Conservation (phyloP, 2,888 invertebrate genomes). For the Lamproptera curius region DNA sequence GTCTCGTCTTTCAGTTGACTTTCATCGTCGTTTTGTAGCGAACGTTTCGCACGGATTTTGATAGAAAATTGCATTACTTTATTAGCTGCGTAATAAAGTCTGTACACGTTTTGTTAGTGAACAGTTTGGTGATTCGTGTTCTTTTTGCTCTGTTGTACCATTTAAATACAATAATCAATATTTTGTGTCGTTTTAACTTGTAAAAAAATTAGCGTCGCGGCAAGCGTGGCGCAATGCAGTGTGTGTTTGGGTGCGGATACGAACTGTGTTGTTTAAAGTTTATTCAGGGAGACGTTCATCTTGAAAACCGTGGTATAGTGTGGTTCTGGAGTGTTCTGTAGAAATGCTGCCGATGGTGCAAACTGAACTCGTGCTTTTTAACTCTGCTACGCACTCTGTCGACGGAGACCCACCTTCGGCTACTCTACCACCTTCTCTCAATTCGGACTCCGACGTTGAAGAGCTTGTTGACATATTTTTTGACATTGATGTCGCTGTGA, state of each 20-base stretch:
- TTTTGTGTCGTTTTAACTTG: conserved; percentile 38
- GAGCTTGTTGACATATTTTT: conserved; percentile 71
- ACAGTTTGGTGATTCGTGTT: conserved; percentile 16
- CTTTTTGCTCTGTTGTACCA: not conserved
- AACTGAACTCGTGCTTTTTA: conserved; percentile 63
- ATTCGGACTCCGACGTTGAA: conserved; percentile 68
- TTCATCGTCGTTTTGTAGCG: conserved; percentile 76
- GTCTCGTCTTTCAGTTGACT: conserved; percentile 79
- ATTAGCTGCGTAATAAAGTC: conserved; percentile 70
- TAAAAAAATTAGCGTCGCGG: conserved; percentile 59
- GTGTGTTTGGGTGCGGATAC: conserved; percentile 69
- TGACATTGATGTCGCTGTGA: conserved; percentile 70
- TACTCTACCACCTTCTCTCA: conserved; percentile 66
- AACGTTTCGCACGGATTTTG: conserved; percentile 74
- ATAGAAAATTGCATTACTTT: conserved; percentile 67
- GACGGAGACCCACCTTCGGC: conserved; percentile 63
- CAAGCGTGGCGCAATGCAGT: conserved; percentile 76
- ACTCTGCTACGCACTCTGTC: conserved; percentile 58
- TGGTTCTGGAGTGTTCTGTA: conserved; percentile 51
- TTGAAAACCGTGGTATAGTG: conserved; percentile 49
- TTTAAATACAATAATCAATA: conserved; percentile 19
- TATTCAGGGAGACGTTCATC: conserved; percentile 48
- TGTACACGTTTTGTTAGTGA: conserved; percentile 46
- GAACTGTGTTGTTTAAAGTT: conserved; percentile 59
- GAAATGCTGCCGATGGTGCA: conserved; percentile 73